Evolutionary conservation across 1,140 invertebrate genomes (phyloP), one percentile per base, ranked within the genome.

Genomic region (Nebria ingens): DNA sequence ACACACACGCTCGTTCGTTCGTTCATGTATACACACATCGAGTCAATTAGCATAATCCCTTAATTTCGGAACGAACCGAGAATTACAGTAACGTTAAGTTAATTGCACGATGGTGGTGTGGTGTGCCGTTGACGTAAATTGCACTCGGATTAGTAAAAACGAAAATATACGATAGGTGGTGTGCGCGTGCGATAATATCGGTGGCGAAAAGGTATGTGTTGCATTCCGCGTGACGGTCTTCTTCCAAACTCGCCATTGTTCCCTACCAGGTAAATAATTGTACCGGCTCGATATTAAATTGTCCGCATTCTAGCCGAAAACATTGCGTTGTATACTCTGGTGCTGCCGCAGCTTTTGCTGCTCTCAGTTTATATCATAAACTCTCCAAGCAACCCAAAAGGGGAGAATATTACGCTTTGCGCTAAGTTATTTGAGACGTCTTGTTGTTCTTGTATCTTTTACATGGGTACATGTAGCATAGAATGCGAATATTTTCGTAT

Each of bases 11-110:
- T 6, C 17, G 40, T 4, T 12, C 17, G 40, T 17, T 45, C n/a
- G n/a, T n/a, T n/a, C n/a, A n/a, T n/a, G n/a, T n/a, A n/a, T n/a
- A n/a, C n/a, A n/a, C n/a, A n/a, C n/a, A 17, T 17, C 40, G 9
- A 45, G 9, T 45, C 40, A 45, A 45, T 45, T 45, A 45, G 40
- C 40, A 45, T 45, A 45, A 45, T 45, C 40, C 40, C 40, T 45
- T 45, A 45, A 45, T 11, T 45, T 45, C 40, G 40, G 40, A 45
- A 45, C 40, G 40, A 45, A 45, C 9, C 40, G 40, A 45, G 40
- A 45, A 45, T 45, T 45, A 45, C 40, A 45, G 40, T 11, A 45
- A 45, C 40, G 40, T 17, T 11, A 45, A 45, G 9, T 45, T 45
- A 45, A 45, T 45, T 45, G 40, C 40, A 17, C 9, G 9, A 17